Evolutionary conservation across 2,797 vertebrate genomes (phyloP).

Genomic region (Chaetophractus vellerosus): DNA sequence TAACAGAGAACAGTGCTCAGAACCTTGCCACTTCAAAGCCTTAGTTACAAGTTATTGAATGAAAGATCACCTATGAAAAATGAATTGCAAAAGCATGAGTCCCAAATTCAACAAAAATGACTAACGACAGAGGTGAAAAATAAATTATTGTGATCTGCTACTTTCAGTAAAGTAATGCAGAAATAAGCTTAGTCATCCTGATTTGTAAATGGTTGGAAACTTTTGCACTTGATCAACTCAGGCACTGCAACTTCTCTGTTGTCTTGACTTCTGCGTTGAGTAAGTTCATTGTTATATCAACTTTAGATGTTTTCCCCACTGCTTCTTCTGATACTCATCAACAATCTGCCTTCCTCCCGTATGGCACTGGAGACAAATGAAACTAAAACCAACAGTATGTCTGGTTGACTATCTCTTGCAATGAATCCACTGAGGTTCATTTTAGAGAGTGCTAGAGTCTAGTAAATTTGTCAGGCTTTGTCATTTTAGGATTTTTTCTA

Average conservation of each 20-base stretch:
- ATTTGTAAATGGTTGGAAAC: not conserved
- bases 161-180: slow-evolving; percentile 16
- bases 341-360: not conserved
- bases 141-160: not conserved
- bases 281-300: slow-evolving; percentile 31
- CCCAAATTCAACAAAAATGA: not conserved
- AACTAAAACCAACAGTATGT: not conserved
- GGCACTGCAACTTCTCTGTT: not conserved
- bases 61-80: slow-evolving; percentile 11
- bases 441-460: not conserved
- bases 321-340: not conserved
- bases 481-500: slow-evolving; percentile 47
- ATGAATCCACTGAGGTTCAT: not conserved
- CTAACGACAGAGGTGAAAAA: not conserved
- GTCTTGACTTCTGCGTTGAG: not conserved
- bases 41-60: not conserved
- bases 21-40: not conserved
- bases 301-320: not conserved
- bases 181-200: not conserved
- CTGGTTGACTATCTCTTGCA: slow-evolving; percentile 45
- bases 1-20: not conserved
- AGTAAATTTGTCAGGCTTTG: slow-evolving; percentile 43
- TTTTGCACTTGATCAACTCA: not conserved
- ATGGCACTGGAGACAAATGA: not conserved
- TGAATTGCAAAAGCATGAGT: not conserved